Base-by-base conservation (phyloP, 1,140 invertebrate species). In the Leptestheria dahalacensis region DNA sequence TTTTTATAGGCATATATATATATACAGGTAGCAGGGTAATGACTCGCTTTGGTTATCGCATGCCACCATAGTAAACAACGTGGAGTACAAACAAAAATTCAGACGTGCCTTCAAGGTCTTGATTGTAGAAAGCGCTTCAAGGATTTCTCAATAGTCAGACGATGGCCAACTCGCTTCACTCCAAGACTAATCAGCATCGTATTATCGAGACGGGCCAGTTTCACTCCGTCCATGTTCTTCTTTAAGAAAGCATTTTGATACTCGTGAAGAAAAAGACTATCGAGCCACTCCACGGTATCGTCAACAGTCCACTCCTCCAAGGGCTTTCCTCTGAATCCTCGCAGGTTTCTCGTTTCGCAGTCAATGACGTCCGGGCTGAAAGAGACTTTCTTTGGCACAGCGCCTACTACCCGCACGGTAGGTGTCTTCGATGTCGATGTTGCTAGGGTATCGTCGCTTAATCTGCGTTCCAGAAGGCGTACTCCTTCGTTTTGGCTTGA, bases 351-450 rank as follows among this genome's bases (percentile, higher is more conserved):
- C 6, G 33, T 15, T 25, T 62, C 61, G 54, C 57, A 26, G 20
- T 48, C 29, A 20, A 57, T 58, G 6, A 62, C 61, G 33, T 62
- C 61, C 25, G 61, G 61, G 33, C 56, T 57, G 48, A 62, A 62
- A 2, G 64, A 51, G 58, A 62, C 64, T 50, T 66, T 68, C 72
- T 88, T 89, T 52, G 86, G 85, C 68, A 86, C 78, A 48, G 85
- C 80, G 33, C 84, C 85, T 21, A 88, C 84, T 59, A 89, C 86
- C 62, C 86, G 78, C n/a, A 24, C 46, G 29, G 81, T 75, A 66
- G 74, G 11, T 33, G 55, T 23, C 49, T 50, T 46, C 24, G 24
- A 29, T 29, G 28, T n/a, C 25, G 10, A 12, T 24, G 47, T 15
- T 48, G 15, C n/a, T 20, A 51, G 12, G 9, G 21, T 20, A 6